Percentiles rank a stretch among this genome's conserved stretches.
These are phyloP conservation scores for Puffinus mauretanicus DNA, from an alignment of 2,113 vertebrate species.

Conservation along the genomic window DNA sequence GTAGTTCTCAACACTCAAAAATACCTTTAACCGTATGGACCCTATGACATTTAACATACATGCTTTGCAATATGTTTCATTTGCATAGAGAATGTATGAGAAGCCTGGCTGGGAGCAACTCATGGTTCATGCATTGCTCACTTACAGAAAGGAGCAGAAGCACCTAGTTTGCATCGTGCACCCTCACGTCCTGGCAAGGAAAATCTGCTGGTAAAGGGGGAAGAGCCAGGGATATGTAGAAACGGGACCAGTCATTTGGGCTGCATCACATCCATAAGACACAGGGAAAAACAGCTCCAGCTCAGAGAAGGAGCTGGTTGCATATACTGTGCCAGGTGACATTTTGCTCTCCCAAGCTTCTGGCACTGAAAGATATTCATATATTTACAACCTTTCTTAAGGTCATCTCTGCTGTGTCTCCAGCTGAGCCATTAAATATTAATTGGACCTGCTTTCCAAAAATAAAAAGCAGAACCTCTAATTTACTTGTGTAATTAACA, in stretches of 20 bases:
- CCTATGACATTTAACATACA: background rate
- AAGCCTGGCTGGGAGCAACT: background rate
- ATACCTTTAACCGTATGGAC: background rate
- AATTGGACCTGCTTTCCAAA: slow-evolving; percentile 50
- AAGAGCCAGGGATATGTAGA: background rate
- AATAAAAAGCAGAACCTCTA: slow-evolving; percentile 33
- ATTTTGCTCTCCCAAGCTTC: slow-evolving; percentile 19
- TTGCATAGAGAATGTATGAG: background rate
- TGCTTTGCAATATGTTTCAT: slow-evolving; percentile 13
- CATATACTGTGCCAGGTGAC: background rate
- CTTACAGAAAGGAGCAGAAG: background rate
- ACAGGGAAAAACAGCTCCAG: background rate
- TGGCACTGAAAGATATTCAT: background rate
- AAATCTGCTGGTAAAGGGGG: background rate
- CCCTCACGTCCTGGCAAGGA: background rate
- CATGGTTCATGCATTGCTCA: background rate
- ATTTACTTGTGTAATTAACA: slow-evolving; percentile 61
- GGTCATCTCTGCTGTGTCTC: slow-evolving; percentile 53
- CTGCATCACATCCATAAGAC: background rate
- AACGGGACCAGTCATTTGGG: background rate
- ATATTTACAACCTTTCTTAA: slow-evolving; percentile 56
- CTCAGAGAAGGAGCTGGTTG: background rate
- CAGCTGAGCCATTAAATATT: slow-evolving; percentile 61
- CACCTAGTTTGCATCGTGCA: background rate
- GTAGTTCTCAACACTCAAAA: background rate